phyloP scores from a whole-genome alignment of 2,113 vertebrate genomes.

The Heterochromis multidens region DNA sequence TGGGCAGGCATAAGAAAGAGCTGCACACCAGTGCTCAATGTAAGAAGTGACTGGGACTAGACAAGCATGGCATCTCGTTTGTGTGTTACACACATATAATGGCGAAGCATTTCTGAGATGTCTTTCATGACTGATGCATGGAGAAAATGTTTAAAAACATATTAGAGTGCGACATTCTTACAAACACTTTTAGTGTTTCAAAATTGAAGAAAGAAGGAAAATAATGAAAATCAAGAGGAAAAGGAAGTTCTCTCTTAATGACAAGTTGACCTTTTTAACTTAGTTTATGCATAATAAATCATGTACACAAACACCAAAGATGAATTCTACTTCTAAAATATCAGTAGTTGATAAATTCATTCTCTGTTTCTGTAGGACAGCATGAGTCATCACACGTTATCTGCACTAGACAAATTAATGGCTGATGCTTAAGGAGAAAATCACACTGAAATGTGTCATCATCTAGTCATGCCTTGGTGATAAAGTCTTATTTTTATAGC shows the following conservation, averaged over 20 bases:
- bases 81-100: neutral
- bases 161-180: neutral
- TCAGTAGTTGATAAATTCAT: conserved; percentile 28
- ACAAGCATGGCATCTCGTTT: neutral
- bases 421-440: neutral
- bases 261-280: neutral
- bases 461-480: neutral
- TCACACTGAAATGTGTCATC: neutral
- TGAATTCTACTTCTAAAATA: conserved; percentile 30
- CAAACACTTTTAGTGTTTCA: neutral
- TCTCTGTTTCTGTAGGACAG: neutral
- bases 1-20: neutral
- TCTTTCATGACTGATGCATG: neutral
- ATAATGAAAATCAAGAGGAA: neutral
- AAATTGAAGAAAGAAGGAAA: neutral
- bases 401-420: neutral
- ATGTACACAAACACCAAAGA: neutral
- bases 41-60: neutral
- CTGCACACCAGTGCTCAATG: neutral
- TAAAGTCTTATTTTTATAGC: neutral
- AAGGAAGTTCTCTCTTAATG: neutral
- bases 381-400: conserved; percentile 5
- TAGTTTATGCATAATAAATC: conserved; percentile 10
- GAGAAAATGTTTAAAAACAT: neutral
- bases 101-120: neutral